Evolutionary conservation across 2,113 vertebrate species (phyloP).

Genomic region (Epinephelus lanceolatus): DNA sequence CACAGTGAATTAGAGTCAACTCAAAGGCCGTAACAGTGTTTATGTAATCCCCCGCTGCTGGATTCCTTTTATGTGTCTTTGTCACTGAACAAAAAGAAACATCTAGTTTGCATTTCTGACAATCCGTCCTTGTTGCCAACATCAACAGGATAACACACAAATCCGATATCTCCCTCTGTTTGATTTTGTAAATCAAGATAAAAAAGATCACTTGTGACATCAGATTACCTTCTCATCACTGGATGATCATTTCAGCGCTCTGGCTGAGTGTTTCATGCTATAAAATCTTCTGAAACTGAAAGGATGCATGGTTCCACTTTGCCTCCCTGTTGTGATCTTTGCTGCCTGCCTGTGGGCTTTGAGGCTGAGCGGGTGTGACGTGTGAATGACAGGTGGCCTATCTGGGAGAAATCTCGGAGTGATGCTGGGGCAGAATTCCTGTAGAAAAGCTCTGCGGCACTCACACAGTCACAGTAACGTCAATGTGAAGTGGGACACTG

Average conservation of each 20-base stretch:
- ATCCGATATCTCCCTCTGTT: neutral
- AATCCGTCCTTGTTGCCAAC: neutral
- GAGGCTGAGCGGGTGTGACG: constrained; percentile 44
- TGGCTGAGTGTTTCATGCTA: neutral
- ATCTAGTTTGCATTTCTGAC: neutral
- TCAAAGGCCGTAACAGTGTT: neutral
- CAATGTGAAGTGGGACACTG: neutral
- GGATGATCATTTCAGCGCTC: constrained; percentile 14
- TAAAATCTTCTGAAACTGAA: constrained; percentile 21
- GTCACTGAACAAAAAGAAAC: neutral
- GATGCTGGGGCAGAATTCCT: constrained; percentile 13
- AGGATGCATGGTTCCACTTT: constrained; percentile 14
- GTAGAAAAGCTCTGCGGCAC: constrained; percentile 17
- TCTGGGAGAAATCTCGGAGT: constrained; percentile 29
- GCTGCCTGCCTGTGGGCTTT: constrained; percentile 33
- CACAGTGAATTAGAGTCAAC: neutral
- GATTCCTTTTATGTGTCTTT: neutral
- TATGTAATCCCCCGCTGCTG: neutral
- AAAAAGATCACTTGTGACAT: constrained; percentile 6
- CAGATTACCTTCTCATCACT: constrained; percentile 12
- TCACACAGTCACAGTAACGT: neutral
- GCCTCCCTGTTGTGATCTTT: neutral
- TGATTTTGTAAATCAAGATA: neutral
- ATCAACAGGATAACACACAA: neutral
- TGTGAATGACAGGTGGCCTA: constrained; percentile 53